Evolutionary conservation across 2,113 vertebrate species (phyloP).

Genomic region (Muntiacus muntjak): DNA sequence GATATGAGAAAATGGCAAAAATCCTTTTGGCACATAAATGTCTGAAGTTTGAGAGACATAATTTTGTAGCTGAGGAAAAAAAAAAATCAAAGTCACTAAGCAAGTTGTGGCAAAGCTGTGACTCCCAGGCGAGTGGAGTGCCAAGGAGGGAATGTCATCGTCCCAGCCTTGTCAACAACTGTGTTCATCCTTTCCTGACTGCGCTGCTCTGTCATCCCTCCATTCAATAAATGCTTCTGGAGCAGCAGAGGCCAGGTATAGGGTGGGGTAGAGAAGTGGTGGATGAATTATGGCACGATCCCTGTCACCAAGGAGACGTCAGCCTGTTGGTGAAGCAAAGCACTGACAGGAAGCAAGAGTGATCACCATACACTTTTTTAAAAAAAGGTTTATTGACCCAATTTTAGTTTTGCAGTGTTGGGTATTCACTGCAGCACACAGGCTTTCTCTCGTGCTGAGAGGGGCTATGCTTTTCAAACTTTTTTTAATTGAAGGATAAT

Average conservation of each 20-base stretch:
- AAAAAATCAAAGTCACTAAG: not conserved
- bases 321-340: not conserved
- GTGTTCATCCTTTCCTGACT: not conserved
- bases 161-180: not conserved
- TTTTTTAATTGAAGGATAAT: not conserved
- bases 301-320: not conserved
- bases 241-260: not conserved
- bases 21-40: not conserved
- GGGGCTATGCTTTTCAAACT: not conserved
- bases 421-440: not conserved
- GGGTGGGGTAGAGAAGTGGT: not conserved
- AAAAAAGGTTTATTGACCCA: not conserved
- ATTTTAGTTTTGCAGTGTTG: not conserved
- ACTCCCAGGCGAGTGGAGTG: not conserved
- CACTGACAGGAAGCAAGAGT: not conserved
- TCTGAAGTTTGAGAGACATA: not conserved
- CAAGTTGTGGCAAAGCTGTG: not conserved
- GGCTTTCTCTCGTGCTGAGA: not conserved
- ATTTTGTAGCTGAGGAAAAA: conserved; percentile 27
- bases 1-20: not conserved
- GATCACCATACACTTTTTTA: accelerated
- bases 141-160: accelerated
- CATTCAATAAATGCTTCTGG: not conserved
- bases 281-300: not conserved
- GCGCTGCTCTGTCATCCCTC: not conserved